Evolutionary conservation across 35 echinoderm and acorn worm genomes (phyloP), one percentile per base, ranked within the genome.

Genomic region (Eucidaris tribuloides): DNA sequence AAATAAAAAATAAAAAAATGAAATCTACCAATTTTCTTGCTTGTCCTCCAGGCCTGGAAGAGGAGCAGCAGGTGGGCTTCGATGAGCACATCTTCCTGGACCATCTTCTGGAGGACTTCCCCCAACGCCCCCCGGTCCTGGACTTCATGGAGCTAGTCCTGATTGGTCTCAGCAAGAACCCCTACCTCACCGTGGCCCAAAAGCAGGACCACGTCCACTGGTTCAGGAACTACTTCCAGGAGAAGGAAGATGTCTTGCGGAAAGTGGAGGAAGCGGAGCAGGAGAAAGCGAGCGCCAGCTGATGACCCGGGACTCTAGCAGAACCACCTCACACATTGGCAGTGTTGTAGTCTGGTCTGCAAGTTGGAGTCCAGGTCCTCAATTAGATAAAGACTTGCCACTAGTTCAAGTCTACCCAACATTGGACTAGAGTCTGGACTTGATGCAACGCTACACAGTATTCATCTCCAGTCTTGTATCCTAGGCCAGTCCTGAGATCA

Each of bases 101-200:
- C 42, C 45, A 89, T 23, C 86, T 89, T 49, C 81, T 97, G 46
- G 77, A 81, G 24, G 83, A 79, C 33, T 92, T 97, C 80, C 94
- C 94, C 17, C 58, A 84, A 25, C 84, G 65, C 23, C 81, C 61
- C 42, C 80, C 84, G 19, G 42, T 97, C 58, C 80, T 58, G 4
- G 82, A 92, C 78, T 97, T 97, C 64, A 97, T 97, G 89, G 94
- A 97, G 39, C 79, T 97, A 19, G 94, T 97, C 20, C 46, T 92
- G 14, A 84, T 89, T 46, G 94, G 89, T 13, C 78, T 97, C 7
- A 62, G 85, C 46, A 92, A 92, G 82, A 97, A 97, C 46, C 85
- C 94, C 3, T 97, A 80, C 78, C 60, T 97, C 13, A 97, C 94
- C 30, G 94, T 93, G 32, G 36, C 84, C 50, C 94, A 97, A 50